Base-by-base conservation (phyloP, 2,888 invertebrate genomes). In the Agriopis leucophaearia region DNA sequence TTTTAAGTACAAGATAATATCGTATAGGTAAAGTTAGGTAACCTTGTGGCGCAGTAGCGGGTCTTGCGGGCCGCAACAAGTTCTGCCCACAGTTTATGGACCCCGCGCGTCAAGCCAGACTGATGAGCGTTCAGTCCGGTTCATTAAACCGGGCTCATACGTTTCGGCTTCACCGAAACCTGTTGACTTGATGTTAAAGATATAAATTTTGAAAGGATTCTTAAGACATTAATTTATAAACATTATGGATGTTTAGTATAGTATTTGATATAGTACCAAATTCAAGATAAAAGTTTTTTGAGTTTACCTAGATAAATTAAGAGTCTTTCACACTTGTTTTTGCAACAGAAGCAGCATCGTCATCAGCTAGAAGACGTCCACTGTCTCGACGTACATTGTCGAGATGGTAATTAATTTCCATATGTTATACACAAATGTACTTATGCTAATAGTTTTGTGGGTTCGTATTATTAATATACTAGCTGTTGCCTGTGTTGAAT, bases 101-200 rank as follows among this genome's bases (percentile, higher is more conserved):
- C 55, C n/a, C 18, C 0, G 44, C 35, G 36, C 61, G 61, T 52
- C 51, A 50, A 16, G 35, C 42, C 51, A 16, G 51, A 40, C 52
- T 51, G 42, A 60, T 51, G 54, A 16, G 16, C 36, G 36, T 13
- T 40, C 38, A 47, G 42, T 52, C 68, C 72, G 40, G 54, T 47
- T 62, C 62, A 47, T 62, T 62, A 54, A 45, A 36, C 38, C 35
- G 27, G 7, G 6, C 52, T 36, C n/a, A 9, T n/a, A 18, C 16
- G 18, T 55, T 47, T 27, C 12, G 45, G 18, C 13, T 35, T 44
- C 18, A 15, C 47, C 38, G 10, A 38, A 47, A 62, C 38, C 35
- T 47, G 27, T 42, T 61, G 27, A 16, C 7, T 40, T 27, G 35
- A n/a, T 18, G 38, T 47, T 38, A 4, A 13, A 6, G 10, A 1